Evolutionary conservation across 2,797 vertebrate genomes (phyloP).

Genomic region (Psittacula echo): DNA sequence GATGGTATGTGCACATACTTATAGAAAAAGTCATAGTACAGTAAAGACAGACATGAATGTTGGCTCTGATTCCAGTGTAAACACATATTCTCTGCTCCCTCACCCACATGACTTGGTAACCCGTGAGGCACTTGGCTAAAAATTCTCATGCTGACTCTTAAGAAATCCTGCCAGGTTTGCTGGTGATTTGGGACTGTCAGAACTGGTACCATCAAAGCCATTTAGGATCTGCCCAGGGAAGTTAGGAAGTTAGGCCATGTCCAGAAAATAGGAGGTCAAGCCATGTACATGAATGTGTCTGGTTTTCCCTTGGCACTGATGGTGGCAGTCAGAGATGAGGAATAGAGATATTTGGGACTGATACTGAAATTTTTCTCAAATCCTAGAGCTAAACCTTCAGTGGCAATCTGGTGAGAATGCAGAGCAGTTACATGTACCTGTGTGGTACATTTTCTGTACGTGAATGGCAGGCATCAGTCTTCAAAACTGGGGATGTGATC

Average conservation of each 20-base stretch:
- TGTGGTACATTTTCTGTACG: neutral
- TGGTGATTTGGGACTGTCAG: neutral
- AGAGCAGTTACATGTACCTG: neutral
- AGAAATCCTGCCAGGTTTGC: neutral
- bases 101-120: neutral
- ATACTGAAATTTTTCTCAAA: neutral
- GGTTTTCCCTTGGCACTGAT: neutral
- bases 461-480: neutral
- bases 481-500: neutral
- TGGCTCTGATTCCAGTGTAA: neutral
- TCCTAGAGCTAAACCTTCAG: neutral
- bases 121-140: neutral
- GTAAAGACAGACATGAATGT: neutral
- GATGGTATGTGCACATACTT: neutral
- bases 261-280: neutral
- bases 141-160: neutral
- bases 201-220: rapidly evolving
- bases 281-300: neutral
- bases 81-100: neutral
- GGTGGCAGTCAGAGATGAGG: neutral
- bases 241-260: rapidly evolving
- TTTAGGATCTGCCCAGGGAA: neutral
- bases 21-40: neutral
- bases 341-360: neutral
- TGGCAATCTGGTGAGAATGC: neutral